Evolutionary conservation across 1,140 invertebrate species (phyloP).

Genomic region (Aphelenchoides besseyi): DNA sequence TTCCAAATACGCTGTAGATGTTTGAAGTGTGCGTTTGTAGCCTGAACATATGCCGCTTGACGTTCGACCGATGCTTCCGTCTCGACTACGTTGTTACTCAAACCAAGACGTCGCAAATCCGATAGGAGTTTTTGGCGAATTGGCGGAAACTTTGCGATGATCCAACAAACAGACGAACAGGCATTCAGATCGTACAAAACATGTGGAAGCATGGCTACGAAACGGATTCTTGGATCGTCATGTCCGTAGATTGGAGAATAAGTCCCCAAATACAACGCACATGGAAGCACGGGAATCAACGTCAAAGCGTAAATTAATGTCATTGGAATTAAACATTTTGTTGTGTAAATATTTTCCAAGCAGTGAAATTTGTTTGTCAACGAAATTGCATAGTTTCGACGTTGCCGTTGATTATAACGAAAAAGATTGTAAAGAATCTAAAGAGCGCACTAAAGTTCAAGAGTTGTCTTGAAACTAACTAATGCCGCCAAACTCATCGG

Average conservation of each 20-base stretch:
- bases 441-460: background rate
- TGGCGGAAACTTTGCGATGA: background rate
- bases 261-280: background rate
- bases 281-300: background rate
- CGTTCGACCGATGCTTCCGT: background rate
- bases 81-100: background rate
- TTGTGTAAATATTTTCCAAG: slow-evolving; percentile 1
- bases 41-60: background rate
- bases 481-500: background rate
- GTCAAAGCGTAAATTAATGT: background rate
- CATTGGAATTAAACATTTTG: background rate
- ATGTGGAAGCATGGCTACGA: background rate
- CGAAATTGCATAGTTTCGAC: background rate
- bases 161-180: background rate
- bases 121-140: background rate
- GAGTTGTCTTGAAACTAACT: background rate
- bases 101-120: background rate
- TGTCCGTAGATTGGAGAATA: background rate
- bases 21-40: background rate
- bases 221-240: background rate
- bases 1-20: background rate
- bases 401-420: background rate
- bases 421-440: background rate
- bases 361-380: background rate
- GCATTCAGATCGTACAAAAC: background rate